These are phyloP conservation scores for Halcyon badia DNA, from an alignment of 2,797 vertebrate genomes.

Conservation along the genomic window DNA sequence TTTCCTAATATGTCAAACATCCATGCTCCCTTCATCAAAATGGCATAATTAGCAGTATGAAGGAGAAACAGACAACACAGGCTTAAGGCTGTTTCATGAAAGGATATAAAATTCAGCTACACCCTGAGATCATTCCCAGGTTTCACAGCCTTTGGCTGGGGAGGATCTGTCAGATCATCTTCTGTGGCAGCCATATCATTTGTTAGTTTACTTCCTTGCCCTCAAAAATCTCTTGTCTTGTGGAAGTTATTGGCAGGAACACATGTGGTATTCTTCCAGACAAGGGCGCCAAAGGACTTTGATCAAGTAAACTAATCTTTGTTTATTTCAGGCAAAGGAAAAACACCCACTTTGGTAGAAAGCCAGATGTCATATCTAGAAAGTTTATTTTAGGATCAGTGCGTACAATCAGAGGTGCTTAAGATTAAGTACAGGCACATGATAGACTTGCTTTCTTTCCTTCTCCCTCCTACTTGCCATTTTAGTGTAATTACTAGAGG, in stretches of 20 bases:
- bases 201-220: background rate
- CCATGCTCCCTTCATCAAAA: background rate
- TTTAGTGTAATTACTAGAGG: background rate
- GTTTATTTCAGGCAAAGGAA: background rate
- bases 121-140: background rate
- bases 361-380: background rate
- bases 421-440: background rate
- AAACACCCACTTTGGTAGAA: background rate
- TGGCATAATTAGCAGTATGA: background rate
- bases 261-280: background rate
- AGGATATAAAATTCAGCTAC: background rate
- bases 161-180: background rate
- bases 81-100: background rate
- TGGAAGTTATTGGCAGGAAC: background rate
- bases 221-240: background rate
- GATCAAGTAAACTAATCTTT: background rate
- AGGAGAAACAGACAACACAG: background rate
- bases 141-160: background rate
- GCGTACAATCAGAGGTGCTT: background rate
- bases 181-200: background rate
- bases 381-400: background rate
- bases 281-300: background rate
- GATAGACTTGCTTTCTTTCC: background rate
- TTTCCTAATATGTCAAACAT: accelerated
- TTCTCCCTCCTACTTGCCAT: background rate